phyloP scores from a whole-genome alignment of 2,113 vertebrate species.

The Glaucomys volans region DNA sequence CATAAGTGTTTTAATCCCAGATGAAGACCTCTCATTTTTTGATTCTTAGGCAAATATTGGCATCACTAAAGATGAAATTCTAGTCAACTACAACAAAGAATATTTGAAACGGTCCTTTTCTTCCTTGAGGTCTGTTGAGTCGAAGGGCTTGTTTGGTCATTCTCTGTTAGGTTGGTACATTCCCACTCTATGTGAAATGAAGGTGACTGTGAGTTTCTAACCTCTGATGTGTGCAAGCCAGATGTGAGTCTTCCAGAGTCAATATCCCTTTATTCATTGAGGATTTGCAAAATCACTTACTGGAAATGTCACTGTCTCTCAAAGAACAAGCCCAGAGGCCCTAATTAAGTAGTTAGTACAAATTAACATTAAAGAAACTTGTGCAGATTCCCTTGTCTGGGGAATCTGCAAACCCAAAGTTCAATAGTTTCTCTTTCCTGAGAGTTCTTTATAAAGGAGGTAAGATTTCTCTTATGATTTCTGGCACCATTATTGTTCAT shows the following conservation, averaged over 20 bases:
- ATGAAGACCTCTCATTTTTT: not conserved
- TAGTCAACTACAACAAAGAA: not conserved
- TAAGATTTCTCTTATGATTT: not conserved
- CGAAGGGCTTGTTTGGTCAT: not conserved
- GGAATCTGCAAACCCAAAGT: not conserved
- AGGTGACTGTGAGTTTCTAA: conserved; percentile 35
- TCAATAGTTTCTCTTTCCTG: not conserved
- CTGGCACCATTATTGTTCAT: not conserved
- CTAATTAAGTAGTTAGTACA: conserved; percentile 52
- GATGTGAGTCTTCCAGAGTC: not conserved
- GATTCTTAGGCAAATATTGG: not conserved
- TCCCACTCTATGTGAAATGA: not conserved
- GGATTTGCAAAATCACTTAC: not conserved
- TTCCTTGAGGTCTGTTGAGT: not conserved
- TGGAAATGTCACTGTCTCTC: conserved; percentile 3
- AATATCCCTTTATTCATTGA: not conserved
- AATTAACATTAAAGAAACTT: conserved; percentile 37
- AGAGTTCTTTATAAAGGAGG: not conserved
- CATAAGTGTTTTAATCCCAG: not conserved
- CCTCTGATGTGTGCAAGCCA: not conserved
- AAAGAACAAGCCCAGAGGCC: not conserved
- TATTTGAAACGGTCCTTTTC: not conserved
- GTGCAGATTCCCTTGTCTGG: conserved; percentile 36
- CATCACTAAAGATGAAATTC: not conserved
- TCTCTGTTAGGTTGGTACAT: not conserved